Conservation (phyloP, 2,888 invertebrate genomes). For the Torymus auratus region DNA sequence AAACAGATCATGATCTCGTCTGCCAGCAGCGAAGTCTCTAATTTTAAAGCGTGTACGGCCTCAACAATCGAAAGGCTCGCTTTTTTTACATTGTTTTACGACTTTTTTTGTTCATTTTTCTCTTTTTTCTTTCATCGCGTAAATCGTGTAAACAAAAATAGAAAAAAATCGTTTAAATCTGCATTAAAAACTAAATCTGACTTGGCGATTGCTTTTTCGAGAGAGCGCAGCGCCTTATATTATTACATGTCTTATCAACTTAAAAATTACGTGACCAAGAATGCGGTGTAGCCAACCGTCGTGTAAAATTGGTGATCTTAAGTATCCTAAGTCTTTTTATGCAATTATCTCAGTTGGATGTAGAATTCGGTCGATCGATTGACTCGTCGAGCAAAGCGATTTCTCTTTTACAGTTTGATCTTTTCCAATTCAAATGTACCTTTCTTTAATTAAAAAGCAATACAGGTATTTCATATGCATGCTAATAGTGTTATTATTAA, state of each 20-base stretch:
- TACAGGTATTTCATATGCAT: no score
- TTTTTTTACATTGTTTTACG: slow-evolving; percentile 33
- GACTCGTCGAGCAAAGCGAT: slow-evolving; percentile 41
- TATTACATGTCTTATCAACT: slow-evolving; percentile 25
- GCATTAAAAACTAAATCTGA: slow-evolving; percentile 53
- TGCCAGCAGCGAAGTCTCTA: slow-evolving; percentile 51
- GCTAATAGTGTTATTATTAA: no score
- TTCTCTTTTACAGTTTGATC: slow-evolving; percentile 27
- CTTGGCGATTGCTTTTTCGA: slow-evolving; percentile 38
- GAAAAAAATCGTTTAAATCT: slow-evolving; percentile 29
- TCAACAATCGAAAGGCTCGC: slow-evolving; percentile 27
- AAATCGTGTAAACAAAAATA: slow-evolving; percentile 43
- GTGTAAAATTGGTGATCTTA: slow-evolving; percentile 61
- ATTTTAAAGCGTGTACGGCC: slow-evolving; percentile 33
- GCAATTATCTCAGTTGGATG: slow-evolving; percentile 46
- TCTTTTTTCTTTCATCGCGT: slow-evolving; percentile 17
- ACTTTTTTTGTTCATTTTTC: slow-evolving; percentile 19
- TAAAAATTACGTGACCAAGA: slow-evolving; percentile 62
- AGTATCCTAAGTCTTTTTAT: slow-evolving; percentile 45
- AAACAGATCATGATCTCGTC: slow-evolving; percentile 54
- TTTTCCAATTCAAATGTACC: not conserved
- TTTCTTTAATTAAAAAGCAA: no score
- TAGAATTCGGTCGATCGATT: slow-evolving; percentile 51
- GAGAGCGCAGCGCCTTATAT: slow-evolving; percentile 35
- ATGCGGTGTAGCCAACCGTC: slow-evolving; percentile 66